Evolutionary conservation across 2,113 vertebrate genomes (phyloP), one percentile per base, ranked within the genome.

Genomic region (Protobothrops flavoviridis): DNA sequence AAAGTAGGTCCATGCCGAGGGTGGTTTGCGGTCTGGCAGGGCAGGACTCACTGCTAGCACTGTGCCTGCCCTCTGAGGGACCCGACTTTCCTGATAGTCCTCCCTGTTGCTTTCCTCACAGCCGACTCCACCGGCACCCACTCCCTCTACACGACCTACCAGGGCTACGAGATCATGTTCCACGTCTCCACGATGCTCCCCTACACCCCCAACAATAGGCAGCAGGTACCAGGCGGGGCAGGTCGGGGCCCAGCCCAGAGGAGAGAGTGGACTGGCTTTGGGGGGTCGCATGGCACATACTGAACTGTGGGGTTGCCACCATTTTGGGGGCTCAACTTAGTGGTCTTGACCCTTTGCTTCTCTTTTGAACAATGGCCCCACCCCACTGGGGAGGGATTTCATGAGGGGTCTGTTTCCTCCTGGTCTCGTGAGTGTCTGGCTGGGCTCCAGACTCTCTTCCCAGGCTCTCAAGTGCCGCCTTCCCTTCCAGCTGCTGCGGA

Each of bases 131-230:
- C 99, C 0, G 99, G 99, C 50, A 99, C 98, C 33, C 99, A 99
- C 96, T 99, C 99, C 23, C 98, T 99, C 52, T 99, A 99, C 97
- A 99, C 99, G 1, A 98, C 97, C 26, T 99, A 99, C 97, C 99
- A 99, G 96, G 98, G 98, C 96, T 99, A 99, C 0, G 99, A 99
- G 97, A 98, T 99, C 97, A 99, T 99, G 99, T 99, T 99, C 98
- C 99, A 99, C 0, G 98, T 99, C 26, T 99, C 99, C 94, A 99
- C 99, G 64, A 98, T 99, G 98, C 98, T 99, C 85, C 99, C 99
- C 0, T 99, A 99, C 94, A 99, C 99, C 93, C 98, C 99, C 96
- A 99, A 97, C 98, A 99, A 99, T 96, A 98, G 98, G 39, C 99
- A 99, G 95, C 99, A 99, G 99, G 99, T 99, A 87, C 29, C 1